Evolutionary conservation across 1,140 invertebrate genomes (phyloP), one percentile per base, ranked within the genome.

Genomic region (Drosophila repletoides): DNA sequence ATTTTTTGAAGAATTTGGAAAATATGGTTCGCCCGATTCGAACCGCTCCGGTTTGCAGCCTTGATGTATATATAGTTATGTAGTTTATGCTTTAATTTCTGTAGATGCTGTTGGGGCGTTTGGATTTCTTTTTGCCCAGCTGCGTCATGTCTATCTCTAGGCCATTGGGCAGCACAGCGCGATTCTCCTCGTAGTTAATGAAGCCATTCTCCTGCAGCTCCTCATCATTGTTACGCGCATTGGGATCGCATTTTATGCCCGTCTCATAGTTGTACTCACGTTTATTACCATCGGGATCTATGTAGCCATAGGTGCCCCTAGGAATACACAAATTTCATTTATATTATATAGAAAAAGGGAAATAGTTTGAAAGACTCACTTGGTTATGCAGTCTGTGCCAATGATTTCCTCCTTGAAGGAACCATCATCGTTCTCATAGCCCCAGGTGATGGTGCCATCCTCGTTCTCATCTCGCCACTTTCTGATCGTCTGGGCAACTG

Each of bases 391-490:
- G 79, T 96, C 95, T 9, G 93, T 91, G 46, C 95, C 95, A 71
- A 96, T 95, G 3, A 93, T 93, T 90, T 96, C 95, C 84, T 96
- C 95, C 81, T 96, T 96, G 87, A 94, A 95, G 1, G 92, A 92
- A 4, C 89, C 89, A 56, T 90, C 89, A 56, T 96, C 95, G 81
- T 96, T 96, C 91, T 96, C 95, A 80, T 95, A 96, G 41, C 95
- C 95, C 95, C 95, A 96, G 0, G 94, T 95, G 53, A 96, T 96
- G 64, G 94, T 95, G 3, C 95, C 95, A 70, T 96, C 95, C 29
- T 93, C 91, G 74, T 96, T 95, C 76, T 96, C 95, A 46, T 95
- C 94, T 36, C 95, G 93, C 90, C 94, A 96, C 91, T 94, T 94
- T 28, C 93, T 91, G 41, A 94, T 91, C 67, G 95, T 95, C 91